A percentile compares a stretch with the other conserved stretches of the same genome.
phyloP scores from a whole-genome alignment of 2,113 vertebrate genomes.

The Cathartes aura region DNA sequence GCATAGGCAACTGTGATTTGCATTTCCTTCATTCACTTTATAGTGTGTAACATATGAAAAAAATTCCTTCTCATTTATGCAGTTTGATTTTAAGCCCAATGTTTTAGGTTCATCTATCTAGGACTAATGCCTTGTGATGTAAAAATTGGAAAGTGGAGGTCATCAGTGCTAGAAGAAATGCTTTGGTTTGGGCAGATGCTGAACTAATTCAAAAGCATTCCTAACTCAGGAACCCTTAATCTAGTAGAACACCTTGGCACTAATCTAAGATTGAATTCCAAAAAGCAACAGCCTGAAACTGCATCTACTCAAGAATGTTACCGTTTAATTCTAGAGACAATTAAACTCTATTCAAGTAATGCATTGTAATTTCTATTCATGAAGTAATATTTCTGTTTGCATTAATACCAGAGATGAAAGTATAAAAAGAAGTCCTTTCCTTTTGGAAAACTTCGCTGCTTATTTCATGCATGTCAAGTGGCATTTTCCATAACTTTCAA shows the following conservation, averaged over 20 bases:
- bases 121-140: neutral
- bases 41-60: neutral
- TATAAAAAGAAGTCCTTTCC: neutral
- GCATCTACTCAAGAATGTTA: neutral
- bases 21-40: neutral
- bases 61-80: neutral
- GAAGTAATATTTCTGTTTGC: neutral
- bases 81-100: neutral
- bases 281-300: neutral
- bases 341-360: neutral
- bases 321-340: neutral
- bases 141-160: neutral
- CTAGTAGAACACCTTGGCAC: neutral
- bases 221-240: neutral
- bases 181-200: neutral
- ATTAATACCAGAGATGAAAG: conserved; percentile 1
- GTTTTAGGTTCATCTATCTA: neutral
- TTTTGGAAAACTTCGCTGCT: neutral
- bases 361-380: neutral
- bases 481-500: neutral
- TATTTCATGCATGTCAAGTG: neutral
- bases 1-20: neutral
- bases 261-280: neutral
- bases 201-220: neutral
- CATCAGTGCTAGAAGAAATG: neutral